A percentile compares a stretch with the other conserved stretches of the same genome.
phyloP scores from a whole-genome alignment of 1,140 invertebrate species.

The Drosophila fuyamai region DNA sequence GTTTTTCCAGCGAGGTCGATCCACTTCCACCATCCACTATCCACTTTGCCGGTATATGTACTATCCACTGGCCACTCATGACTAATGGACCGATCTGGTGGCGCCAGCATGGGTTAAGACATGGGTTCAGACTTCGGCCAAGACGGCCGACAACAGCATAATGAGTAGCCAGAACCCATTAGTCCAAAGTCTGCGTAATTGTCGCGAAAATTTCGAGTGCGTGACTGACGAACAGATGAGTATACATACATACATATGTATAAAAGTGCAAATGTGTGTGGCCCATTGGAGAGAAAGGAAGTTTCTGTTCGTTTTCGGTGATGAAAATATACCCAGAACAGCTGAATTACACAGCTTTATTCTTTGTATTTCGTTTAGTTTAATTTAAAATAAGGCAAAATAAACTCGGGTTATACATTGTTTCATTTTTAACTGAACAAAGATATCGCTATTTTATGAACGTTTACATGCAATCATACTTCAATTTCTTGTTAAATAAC shows the following conservation, averaged over 20 bases:
- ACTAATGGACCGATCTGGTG: conserved; percentile 40
- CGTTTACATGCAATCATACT: neutral
- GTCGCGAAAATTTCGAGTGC: conserved; percentile 54
- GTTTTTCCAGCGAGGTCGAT: conserved; percentile 46
- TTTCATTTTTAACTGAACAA: neutral
- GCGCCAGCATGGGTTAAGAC: conserved; percentile 43
- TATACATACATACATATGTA: no score
- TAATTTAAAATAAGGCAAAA: neutral
- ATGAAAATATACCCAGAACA: neutral
- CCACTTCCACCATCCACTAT: conserved; percentile 25
- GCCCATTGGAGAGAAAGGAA: neutral
- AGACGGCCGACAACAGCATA: conserved; percentile 1
- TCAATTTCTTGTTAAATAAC: conserved; percentile 1
- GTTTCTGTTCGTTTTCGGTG: neutral
- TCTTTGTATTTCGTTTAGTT: neutral
- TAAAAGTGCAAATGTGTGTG: conserved; percentile 5
- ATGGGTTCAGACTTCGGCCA: conserved; percentile 6
- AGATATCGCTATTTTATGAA: neutral
- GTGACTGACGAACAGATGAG: conserved; percentile 14
- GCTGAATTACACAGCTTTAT: neutral
- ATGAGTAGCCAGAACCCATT: conserved; percentile 42
- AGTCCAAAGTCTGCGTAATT: conserved; percentile 37
- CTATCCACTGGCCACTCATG: conserved; percentile 7
- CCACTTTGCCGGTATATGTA: neutral
- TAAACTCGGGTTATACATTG: neutral